Base-by-base conservation (phyloP, 2,888 invertebrate genomes). In the Latrodectus hesperus region DNA sequence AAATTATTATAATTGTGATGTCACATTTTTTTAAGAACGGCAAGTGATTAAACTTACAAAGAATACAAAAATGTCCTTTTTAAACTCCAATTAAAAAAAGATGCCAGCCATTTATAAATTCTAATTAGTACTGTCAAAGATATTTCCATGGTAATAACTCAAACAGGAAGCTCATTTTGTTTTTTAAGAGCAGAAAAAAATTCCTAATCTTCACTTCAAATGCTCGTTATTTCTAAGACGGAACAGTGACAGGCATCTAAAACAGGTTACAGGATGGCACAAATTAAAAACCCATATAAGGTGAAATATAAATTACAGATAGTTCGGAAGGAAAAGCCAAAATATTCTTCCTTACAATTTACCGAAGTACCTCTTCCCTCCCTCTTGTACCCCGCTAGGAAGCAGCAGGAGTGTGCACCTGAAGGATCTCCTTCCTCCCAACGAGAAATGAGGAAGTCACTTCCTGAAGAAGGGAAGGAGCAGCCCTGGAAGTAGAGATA, bases 401-500 rank as follows among this genome's bases (percentile, higher is more conserved):
- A 60, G 60, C 12, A n/a, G 60, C 12, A n/a, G 60, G 60, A 60
- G 60, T 16, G 60, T 38, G 38, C 38, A 38, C 38, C 38, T 38
- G 38, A 60, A n/a, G 60, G n/a, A 60, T n/a, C 60, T 60, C n/a
- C 60, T 26, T 60, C 60, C 38, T 38, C 38, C 38, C 38, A 38
- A 38, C 38, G 38, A 60, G 60, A 60, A 80, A 80, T 80, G 80
- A 81, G 76, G 81, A 71, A 81, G 76, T 73, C 17, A 60, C 77
- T 81, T 86, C 86, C 81, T 80, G 76, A 12, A 38, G 38, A 38
- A 38, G 38, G 38, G 17, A 64, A 53, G 76, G 65, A 60, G 60
- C 60, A 60, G 11, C 60, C 60, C 38, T 38, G 38, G 38, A 38
- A 38, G 38, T 38, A 38, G 75, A 76, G 86, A 86, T 80, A 80